Conservation (phyloP, 2,888 invertebrate species). For the Macropis europaea region DNA sequence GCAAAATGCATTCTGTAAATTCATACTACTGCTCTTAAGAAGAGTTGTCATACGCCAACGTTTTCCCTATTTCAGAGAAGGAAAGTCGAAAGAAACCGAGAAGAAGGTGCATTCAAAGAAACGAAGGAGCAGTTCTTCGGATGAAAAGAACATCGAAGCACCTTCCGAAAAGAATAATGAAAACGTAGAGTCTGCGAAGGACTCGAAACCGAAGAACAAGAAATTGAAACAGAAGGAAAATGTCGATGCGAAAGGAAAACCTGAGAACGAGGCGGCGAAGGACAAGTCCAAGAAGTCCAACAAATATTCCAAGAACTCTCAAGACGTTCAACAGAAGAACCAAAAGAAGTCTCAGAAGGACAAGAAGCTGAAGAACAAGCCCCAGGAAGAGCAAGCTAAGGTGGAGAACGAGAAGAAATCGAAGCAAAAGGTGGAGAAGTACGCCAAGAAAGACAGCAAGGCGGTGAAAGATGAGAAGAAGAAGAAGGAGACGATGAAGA, state of each 20-base stretch:
- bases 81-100: conserved; percentile 19
- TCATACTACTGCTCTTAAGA: no score
- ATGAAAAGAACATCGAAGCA: background rate
- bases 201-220: conserved; percentile 46
- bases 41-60: no score
- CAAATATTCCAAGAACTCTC: conserved; percentile 13
- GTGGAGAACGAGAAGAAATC: conserved; percentile 21
- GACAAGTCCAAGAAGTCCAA: conserved; percentile 30
- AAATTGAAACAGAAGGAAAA: conserved; percentile 35
- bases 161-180: background rate
- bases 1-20: no score
- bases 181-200: conserved; percentile 4
- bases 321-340: conserved; percentile 14
- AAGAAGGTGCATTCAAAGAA: conserved; percentile 37
- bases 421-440: conserved; percentile 13
- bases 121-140: conserved; percentile 19
- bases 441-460: conserved; percentile 5
- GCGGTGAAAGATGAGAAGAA: conserved; percentile 12
- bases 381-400: background rate
- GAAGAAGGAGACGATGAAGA: conserved; percentile 17
- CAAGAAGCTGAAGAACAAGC: conserved; percentile 27
- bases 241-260: background rate
- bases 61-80: conserved; percentile 19
- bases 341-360: conserved; percentile 38
- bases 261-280: conserved; percentile 3